Evolutionary conservation across 2,797 vertebrate genomes (phyloP).

Genomic region (Rallus crepitans): DNA sequence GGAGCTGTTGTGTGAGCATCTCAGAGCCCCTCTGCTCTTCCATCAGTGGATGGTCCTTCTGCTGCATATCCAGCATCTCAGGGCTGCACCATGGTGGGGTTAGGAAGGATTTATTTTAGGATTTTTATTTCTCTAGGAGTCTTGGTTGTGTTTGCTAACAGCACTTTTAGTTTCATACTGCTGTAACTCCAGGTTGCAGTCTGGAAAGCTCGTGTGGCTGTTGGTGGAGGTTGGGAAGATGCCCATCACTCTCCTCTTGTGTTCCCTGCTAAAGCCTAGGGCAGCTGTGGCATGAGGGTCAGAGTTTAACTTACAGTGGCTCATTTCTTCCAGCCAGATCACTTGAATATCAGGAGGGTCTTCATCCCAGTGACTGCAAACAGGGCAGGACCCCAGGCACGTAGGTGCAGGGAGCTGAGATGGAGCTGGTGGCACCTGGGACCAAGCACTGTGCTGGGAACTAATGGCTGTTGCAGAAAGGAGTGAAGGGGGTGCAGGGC

Average conservation of each 20-base stretch:
- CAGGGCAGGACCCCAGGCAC: fast-evolving
- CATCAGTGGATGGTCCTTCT: not conserved
- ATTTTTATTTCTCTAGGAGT: too few species aligned
- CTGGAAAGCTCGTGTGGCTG: fast-evolving
- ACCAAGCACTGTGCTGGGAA: fast-evolving
- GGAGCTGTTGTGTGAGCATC: not conserved
- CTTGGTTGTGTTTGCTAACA: not conserved
- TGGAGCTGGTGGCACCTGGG: not conserved
- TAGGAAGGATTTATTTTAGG: not conserved
- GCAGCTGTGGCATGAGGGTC: not conserved
- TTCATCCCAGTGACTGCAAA: not conserved
- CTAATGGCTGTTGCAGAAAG: not conserved
- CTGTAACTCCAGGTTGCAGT: not conserved
- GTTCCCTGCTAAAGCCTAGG: not conserved
- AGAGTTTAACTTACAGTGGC: not conserved
- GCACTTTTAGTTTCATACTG: fast-evolving
- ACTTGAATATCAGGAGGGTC: fast-evolving
- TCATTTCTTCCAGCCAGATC: not conserved
- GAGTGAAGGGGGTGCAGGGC: not conserved
- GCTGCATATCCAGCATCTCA: fast-evolving
- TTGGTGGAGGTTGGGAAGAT: not conserved
- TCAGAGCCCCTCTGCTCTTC: not conserved
- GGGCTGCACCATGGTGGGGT: fast-evolving
- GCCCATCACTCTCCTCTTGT: not conserved
- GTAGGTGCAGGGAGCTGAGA: fast-evolving